These are phyloP conservation scores for Beroe ovata DNA, from an alignment of 37 sponge, comb jelly and placozoan genomes.

Conservation along the genomic window DNA sequence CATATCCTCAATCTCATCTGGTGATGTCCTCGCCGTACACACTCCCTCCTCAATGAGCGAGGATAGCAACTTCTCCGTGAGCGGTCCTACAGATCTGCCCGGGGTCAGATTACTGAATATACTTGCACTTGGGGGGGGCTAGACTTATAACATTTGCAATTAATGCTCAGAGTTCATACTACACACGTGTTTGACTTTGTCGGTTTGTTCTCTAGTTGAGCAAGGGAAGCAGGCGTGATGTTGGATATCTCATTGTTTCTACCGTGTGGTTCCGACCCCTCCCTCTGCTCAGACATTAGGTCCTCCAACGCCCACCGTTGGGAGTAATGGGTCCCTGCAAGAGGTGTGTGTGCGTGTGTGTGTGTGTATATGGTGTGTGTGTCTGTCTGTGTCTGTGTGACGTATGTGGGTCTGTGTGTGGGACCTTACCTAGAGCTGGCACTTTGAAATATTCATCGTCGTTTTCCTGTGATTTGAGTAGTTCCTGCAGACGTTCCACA, in stretches of 20 bases:
- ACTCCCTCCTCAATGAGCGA: conserved; percentile 43
- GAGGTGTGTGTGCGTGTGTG: not conserved
- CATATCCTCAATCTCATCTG: not conserved
- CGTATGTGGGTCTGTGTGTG: not conserved
- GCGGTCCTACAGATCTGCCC: conserved; percentile 17
- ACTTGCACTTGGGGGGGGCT: not conserved
- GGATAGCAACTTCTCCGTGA: conserved; percentile 37
- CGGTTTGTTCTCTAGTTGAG: conserved; percentile 36
- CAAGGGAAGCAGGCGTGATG: conserved; percentile 32
- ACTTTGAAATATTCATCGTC: conserved; percentile 58
- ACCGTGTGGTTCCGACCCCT: conserved; percentile 41
- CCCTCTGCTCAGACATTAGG: conserved; percentile 33
- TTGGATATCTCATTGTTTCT: conserved; percentile 55
- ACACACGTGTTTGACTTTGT: conserved; percentile 6
- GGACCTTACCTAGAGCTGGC: conserved; percentile 26
- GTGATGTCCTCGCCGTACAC: not conserved
- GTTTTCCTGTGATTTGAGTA: conserved; percentile 26
- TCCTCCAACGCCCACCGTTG: conserved; percentile 66
- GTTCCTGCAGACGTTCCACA: conserved; percentile 28
- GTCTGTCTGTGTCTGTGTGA: not conserved
- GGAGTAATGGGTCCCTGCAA: conserved; percentile 59
- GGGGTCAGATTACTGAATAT: not conserved
- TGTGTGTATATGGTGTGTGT: too few species aligned
- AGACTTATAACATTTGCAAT: not conserved
- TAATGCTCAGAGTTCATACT: not conserved